phyloP scores from a whole-genome alignment of 1,140 invertebrate genomes.

The Apis cerana region DNA sequence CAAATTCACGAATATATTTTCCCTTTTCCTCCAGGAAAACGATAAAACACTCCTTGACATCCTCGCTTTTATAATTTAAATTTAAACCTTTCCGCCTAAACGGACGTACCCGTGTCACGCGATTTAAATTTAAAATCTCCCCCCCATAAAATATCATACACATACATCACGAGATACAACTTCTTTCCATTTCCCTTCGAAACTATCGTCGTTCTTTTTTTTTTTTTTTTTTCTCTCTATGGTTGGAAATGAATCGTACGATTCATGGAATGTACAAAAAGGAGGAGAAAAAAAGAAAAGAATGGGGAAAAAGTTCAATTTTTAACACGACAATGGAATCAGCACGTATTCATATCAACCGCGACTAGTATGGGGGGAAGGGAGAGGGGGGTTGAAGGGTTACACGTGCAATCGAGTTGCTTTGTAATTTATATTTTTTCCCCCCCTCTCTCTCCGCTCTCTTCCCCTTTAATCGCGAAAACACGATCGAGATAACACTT shows the following conservation, averaged over 20 bases:
- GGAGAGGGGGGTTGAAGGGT: background rate
- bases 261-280: background rate
- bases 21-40: too few relatives aligned
- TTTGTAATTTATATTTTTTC: constrained; percentile 20
- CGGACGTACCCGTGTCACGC: background rate
- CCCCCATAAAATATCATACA: background rate
- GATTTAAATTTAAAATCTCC: constrained; percentile 23
- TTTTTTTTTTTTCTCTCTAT: background rate
- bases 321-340: constrained; percentile 17
- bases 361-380: background rate
- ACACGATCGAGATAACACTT: background rate
- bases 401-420: constrained; percentile 15
- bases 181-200: background rate
- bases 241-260: background rate
- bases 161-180: background rate
- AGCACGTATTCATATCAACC: background rate
- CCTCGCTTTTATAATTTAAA: background rate
- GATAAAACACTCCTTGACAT: constrained; percentile 1
- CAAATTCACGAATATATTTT: too few relatives aligned
- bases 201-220: too few relatives aligned
- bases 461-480: constrained; percentile 5
- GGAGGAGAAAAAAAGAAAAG: too few relatives aligned
- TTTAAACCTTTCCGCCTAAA: background rate
- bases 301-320: background rate
- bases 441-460: background rate